Evolutionary conservation across 2,797 vertebrate species (phyloP).

Genomic region (Poecilia wingei): DNA sequence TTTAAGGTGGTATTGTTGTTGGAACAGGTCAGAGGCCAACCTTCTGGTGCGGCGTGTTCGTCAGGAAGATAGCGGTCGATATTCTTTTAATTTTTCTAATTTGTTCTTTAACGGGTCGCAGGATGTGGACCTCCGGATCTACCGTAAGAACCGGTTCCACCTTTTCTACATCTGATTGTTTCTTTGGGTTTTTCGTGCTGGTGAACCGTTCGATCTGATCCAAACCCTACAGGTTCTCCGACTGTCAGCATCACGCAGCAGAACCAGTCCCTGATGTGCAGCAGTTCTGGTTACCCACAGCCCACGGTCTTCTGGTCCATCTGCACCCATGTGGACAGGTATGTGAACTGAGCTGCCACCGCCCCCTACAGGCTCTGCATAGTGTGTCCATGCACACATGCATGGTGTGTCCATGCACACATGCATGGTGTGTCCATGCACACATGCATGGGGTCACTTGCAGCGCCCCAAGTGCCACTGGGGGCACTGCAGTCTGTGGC

Average conservation of each 20-base stretch:
- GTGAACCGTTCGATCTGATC: not conserved
- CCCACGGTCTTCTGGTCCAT: conserved; percentile 84
- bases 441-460: no score
- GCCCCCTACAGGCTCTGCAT: not conserved
- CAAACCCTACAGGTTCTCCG: conserved; percentile 60
- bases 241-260: conserved; percentile 34
- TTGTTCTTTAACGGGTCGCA: conserved; percentile 55
- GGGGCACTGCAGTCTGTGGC: not conserved
- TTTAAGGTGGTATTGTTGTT: conserved; percentile 7
- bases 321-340: conserved; percentile 77
- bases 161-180: not conserved
- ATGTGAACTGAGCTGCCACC: conserved; percentile 27
- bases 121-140: conserved; percentile 80
- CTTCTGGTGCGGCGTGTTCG: conserved; percentile 79
- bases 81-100: conserved; percentile 80
- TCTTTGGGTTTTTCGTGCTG: not conserved
- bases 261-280: conserved; percentile 76
- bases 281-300: conserved; percentile 80
- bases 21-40: conserved; percentile 69
- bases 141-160: conserved; percentile 76
- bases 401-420: no score
- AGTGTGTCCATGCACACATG: not conserved
- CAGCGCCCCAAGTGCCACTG: no score
- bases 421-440: not conserved
- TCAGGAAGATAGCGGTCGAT: conserved; percentile 81